Evolutionary conservation across 2,797 vertebrate species (phyloP).

Genomic region (Sebastes flavidus): DNA sequence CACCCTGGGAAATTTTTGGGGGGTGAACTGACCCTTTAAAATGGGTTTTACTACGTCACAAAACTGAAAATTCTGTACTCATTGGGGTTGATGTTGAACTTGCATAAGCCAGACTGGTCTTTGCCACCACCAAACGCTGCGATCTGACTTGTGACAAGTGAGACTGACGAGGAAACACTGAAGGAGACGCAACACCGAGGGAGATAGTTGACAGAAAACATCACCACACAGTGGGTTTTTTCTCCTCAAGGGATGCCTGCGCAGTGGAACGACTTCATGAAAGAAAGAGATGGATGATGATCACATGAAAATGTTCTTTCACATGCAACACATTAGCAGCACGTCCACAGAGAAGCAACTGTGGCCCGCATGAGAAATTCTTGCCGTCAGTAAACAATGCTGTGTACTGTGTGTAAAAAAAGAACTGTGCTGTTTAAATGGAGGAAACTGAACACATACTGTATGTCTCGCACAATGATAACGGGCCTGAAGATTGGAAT

Average conservation of each 20-base stretch:
- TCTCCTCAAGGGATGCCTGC: conserved; percentile 25
- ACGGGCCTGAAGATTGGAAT: conserved; percentile 13
- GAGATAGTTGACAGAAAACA: conserved; percentile 45
- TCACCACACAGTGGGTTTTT: conserved; percentile 3
- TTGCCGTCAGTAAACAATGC: conserved; percentile 33
- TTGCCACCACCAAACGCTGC: neutral
- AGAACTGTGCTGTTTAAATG: neutral
- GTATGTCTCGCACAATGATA: conserved; percentile 14
- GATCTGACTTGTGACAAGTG: conserved; percentile 24
- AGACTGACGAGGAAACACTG: conserved; percentile 33
- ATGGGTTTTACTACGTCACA: neutral
- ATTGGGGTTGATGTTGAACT: neutral
- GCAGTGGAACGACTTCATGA: conserved; percentile 18
- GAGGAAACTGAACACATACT: neutral
- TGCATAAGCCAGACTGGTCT: neutral
- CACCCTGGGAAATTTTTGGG: too few species aligned
- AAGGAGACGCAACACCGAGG: conserved; percentile 24
- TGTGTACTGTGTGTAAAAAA: conserved; percentile 8
- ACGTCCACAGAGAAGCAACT: conserved; percentile 33
- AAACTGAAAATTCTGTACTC: neutral
- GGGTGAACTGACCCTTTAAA: neutral
- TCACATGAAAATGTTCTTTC: conserved; percentile 57
- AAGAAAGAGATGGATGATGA: conserved; percentile 55
- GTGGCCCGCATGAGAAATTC: conserved; percentile 3
- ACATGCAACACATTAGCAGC: conserved; percentile 56